Percentiles rank a stretch among this genome's conserved stretches.
These are phyloP conservation scores for Probosciger aterrimus DNA, from an alignment of 2,113 vertebrate species.

Conservation along the genomic window DNA sequence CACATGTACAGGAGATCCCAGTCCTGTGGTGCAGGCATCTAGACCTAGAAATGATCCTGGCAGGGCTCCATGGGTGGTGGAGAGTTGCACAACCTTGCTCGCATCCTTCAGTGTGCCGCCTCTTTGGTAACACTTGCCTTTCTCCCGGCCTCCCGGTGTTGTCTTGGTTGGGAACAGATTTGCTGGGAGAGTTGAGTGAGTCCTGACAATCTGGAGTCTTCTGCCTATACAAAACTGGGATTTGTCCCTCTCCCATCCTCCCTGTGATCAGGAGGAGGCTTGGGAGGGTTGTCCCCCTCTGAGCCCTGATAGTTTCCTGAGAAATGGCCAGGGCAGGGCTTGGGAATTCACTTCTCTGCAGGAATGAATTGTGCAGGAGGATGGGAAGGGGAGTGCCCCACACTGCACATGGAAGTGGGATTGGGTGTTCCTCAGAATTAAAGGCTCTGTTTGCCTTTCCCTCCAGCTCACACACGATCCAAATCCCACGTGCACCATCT, in stretches of 20 bases:
- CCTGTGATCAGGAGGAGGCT: background rate
- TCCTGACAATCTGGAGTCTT: background rate
- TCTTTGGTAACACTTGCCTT: background rate
- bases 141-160: accelerated
- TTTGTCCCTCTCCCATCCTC: background rate
- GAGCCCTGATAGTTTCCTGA: background rate
- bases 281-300: background rate
- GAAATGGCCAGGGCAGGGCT: background rate
- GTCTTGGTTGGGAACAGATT: background rate
- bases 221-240: background rate
- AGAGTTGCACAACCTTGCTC: background rate
- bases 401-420: accelerated
- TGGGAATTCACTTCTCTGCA: accelerated
- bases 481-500: conserved; percentile 87
- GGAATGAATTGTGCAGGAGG: background rate
- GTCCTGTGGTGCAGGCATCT: background rate
- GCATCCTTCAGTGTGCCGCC: background rate
- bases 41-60: conserved; percentile 1
- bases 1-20: background rate
- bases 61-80: background rate
- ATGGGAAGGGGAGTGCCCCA: background rate
- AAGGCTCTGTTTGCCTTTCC: background rate
- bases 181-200: background rate
- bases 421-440: background rate
- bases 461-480: conserved; percentile 88